phyloP scores from a whole-genome alignment of 2,888 invertebrate species.

The Eupithecia vulgata region DNA sequence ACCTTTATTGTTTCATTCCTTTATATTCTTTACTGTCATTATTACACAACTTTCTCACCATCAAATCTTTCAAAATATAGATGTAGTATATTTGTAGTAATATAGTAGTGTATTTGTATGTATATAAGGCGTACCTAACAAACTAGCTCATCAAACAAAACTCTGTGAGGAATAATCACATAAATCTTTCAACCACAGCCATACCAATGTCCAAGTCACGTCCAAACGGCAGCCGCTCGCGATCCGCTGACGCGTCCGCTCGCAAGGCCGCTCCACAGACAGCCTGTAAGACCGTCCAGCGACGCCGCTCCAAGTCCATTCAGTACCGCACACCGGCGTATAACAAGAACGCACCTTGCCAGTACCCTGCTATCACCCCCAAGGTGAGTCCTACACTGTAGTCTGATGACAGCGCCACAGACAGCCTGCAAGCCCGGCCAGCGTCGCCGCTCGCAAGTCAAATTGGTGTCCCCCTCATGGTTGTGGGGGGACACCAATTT shows the following conservation, averaged over 20 bases:
- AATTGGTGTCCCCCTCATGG: too few species aligned
- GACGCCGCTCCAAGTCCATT: slow-evolving; percentile 67
- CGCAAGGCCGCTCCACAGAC: slow-evolving; percentile 50
- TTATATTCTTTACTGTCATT: neutral
- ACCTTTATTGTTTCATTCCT: neutral
- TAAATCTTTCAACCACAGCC: neutral
- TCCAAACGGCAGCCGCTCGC: slow-evolving; percentile 54
- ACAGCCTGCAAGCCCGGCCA: too few species aligned
- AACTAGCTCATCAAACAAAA: neutral
- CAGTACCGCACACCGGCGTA: slow-evolving; percentile 72
- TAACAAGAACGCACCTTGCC: slow-evolving; percentile 59
- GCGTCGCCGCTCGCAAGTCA: too few species aligned
- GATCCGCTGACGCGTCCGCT: slow-evolving; percentile 61
- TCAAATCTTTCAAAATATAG: neutral
- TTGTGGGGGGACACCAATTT: too few species aligned
- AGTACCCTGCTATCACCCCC: slow-evolving; percentile 76
- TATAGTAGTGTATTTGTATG: too few species aligned
- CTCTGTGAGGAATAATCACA: neutral
- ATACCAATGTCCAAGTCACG: slow-evolving; percentile 51
- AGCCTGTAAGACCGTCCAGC: slow-evolving; percentile 42
- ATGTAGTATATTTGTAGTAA: too few species aligned
- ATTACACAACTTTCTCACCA: neutral
- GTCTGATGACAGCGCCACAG: too few species aligned
- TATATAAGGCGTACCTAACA: too few species aligned
- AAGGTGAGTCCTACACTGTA: slow-evolving; percentile 57